phyloP scores from a whole-genome alignment of 2,113 vertebrate genomes.

The Salvelinus fontinalis region DNA sequence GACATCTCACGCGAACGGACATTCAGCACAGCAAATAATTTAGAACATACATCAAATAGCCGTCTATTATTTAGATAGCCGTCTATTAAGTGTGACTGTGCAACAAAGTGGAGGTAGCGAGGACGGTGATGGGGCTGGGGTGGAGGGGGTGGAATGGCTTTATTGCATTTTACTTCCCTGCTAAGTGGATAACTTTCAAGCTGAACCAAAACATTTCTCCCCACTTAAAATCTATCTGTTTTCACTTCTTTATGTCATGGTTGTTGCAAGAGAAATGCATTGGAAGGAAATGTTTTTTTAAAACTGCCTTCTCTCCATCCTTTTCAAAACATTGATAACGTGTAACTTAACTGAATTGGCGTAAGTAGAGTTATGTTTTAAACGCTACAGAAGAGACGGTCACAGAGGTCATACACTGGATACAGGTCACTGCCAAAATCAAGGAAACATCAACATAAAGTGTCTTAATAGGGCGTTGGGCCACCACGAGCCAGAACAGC shows the following conservation, averaged over 20 bases:
- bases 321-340: too few species aligned
- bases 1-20: constrained; percentile 11
- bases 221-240: neutral
- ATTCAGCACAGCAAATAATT: constrained; percentile 35
- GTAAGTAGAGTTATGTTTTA: too few species aligned
- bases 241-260: neutral
- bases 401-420: too few species aligned
- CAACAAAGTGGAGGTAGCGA: constrained; percentile 14
- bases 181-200: constrained; percentile 22
- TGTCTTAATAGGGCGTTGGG: too few species aligned
- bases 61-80: constrained; percentile 36
- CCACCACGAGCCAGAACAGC: too few species aligned
- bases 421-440: too few species aligned
- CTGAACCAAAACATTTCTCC: constrained; percentile 15
- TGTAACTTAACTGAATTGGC: too few species aligned
- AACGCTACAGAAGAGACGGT: too few species aligned
- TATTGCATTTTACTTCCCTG: constrained; percentile 16
- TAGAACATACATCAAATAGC: constrained; percentile 29
- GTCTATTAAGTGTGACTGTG: constrained; percentile 32
- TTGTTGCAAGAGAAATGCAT: neutral
- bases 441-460: too few species aligned
- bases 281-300: neutral
- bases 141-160: constrained; percentile 5
- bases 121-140: neutral
- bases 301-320: neutral